These are phyloP conservation scores for Brachyalestes nurse DNA, from an alignment of 2,797 vertebrate genomes.

Conservation along the genomic window DNA sequence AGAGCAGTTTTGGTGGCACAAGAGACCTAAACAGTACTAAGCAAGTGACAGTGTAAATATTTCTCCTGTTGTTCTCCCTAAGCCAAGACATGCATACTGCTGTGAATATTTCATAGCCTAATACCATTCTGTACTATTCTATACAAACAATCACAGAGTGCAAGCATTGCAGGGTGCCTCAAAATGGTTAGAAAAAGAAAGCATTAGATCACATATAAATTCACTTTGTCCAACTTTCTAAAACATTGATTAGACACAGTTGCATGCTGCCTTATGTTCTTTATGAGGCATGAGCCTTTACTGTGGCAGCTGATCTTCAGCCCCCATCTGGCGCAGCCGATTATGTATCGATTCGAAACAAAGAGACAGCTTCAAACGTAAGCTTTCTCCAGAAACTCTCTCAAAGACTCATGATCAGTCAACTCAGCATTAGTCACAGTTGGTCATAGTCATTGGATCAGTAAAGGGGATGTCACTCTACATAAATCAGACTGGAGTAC, in stretches of 20 bases:
- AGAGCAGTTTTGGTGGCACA: too few relatives aligned
- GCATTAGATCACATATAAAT: slow-evolving; percentile 6
- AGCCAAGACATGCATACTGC: background rate
- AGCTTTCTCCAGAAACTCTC: slow-evolving; percentile 11
- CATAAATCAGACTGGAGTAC: background rate
- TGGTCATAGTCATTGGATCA: background rate
- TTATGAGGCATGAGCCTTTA: background rate
- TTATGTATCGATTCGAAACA: slow-evolving; percentile 34
- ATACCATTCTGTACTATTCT: background rate
- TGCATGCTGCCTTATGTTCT: background rate
- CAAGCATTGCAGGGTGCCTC: background rate
- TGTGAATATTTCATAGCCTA: background rate
- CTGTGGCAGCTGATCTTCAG: background rate
- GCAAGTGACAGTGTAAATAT: too few relatives aligned
- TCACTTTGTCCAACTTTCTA: background rate
- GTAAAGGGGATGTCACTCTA: background rate
- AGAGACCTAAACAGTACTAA: too few relatives aligned
- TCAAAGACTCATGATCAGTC: slow-evolving; percentile 39
- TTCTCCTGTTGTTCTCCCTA: too few relatives aligned
- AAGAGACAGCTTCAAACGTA: slow-evolving; percentile 24
- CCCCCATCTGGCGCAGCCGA: slow-evolving; percentile 18
- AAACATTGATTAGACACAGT: background rate
- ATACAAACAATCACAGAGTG: background rate
- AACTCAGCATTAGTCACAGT: slow-evolving; percentile 16
- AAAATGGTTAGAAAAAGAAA: slow-evolving; percentile 14